phyloP scores from a whole-genome alignment of 2,797 vertebrate species.

The Meda fulgida region DNA sequence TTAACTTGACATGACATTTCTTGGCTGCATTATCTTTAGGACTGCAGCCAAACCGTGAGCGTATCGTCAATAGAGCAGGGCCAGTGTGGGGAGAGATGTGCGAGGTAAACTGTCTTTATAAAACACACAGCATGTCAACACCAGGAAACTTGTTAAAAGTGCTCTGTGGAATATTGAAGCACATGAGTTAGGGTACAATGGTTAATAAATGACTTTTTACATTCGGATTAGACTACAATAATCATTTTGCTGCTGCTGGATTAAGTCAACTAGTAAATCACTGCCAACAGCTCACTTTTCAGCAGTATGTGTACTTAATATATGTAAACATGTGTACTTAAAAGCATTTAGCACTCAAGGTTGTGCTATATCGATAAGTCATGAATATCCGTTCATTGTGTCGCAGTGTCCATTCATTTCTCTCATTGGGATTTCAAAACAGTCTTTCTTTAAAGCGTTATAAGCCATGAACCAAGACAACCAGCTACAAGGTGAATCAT shows the following conservation, averaged over 20 bases:
- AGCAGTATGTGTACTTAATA: neutral
- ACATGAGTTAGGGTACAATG: neutral
- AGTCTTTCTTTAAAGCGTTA: neutral
- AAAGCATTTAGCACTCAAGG: neutral
- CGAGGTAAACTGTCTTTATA: conserved; percentile 21
- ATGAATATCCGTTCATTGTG: neutral
- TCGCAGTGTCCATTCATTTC: neutral
- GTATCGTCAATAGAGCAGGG: conserved; percentile 25
- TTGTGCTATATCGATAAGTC: neutral
- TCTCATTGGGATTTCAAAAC: neutral
- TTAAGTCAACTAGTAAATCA: neutral
- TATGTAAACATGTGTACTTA: neutral
- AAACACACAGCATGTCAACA: conserved; percentile 7
- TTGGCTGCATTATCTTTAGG: conserved; percentile 48
- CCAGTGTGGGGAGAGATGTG: neutral
- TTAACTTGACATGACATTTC: conserved; percentile 61
- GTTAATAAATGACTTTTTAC: neutral
- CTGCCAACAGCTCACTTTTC: neutral
- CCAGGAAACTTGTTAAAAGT: conserved; percentile 2
- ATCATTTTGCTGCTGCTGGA: neutral
- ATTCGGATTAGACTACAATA: neutral
- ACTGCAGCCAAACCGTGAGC: conserved; percentile 36
- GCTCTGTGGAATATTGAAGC: neutral
- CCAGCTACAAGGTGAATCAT: neutral
- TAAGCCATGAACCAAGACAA: neutral